phyloP scores from a whole-genome alignment of 2,888 invertebrate genomes.

The Parnassius mnemosyne region DNA sequence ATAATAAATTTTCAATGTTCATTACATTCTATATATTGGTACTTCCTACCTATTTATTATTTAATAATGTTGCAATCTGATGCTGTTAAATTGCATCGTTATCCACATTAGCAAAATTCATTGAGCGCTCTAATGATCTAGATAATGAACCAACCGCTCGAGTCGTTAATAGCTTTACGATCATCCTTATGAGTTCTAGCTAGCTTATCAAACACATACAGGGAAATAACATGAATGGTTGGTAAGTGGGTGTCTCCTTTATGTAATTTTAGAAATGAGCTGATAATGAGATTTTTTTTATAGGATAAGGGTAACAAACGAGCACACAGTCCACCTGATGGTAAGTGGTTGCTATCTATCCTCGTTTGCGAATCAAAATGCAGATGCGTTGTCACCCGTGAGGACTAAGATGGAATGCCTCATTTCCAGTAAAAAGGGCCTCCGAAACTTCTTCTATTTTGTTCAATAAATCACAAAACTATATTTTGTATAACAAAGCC shows the following conservation, averaged over 20 bases:
- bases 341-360: too few relatives aligned
- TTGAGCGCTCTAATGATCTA: constrained; percentile 9
- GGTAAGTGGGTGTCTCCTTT: neutral
- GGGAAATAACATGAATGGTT: neutral
- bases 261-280: neutral
- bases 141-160: constrained; percentile 11
- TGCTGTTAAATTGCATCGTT: constrained; percentile 11
- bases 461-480: too few relatives aligned
- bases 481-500: too few relatives aligned
- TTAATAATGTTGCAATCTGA: neutral
- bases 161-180: constrained; percentile 14
- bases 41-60: neutral
- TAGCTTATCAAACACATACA: neutral
- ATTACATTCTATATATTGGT: neutral
- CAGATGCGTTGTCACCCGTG: too few relatives aligned
- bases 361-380: too few relatives aligned
- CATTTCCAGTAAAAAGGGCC: too few relatives aligned
- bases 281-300: too few relatives aligned
- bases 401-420: too few relatives aligned
- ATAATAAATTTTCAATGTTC: too few relatives aligned
- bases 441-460: too few relatives aligned
- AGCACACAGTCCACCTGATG: too few relatives aligned
- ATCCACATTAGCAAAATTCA: constrained; percentile 17
- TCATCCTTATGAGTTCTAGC: constrained; percentile 1
- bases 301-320: too few relatives aligned